Base-by-base conservation (phyloP, 2,888 invertebrate genomes). In the Caenorhabditis panamensis region DNA sequence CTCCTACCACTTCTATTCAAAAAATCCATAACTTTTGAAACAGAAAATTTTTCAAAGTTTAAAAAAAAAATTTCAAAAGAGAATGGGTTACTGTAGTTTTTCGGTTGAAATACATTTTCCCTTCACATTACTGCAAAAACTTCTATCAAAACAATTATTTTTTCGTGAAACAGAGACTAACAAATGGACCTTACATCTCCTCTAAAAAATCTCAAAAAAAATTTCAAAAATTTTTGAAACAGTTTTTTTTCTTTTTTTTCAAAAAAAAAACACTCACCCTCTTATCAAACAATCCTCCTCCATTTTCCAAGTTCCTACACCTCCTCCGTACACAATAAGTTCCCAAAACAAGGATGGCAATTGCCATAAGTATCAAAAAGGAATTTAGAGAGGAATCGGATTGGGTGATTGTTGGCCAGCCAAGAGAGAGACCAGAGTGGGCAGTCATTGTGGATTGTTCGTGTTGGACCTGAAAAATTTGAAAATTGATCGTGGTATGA, bases 381-480 rank as follows among this genome's bases (percentile, higher is more conserved):
- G 73, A 67, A 37, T 73, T 72, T 54, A 61, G 61, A 44, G 67
- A 62, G 28, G 67, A 26, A 36, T 79, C 72, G 1, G 63, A 37
- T 37, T 68, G 67, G 4, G 56, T 16, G 9, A 71, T 24, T 0
- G 63, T 41, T 6, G 73, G 64, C 73, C 69, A 69, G 9, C 62
- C 37, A 8, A 75, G 26, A 2, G 58, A 44, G 16, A 72, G 11
- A 8, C 28, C 31, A n/a, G 47, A 26, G 3, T 24, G 24, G 8
- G n/a, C 26, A 6, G 61, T 28, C 54, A 41, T 24, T 13, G 44
- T 59, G 16, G 54, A 31, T 37, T 68, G 71, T 63, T 84, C 84
- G n/a, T 80, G 73, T 72, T 82, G 81, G 18, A 84, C 67, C 84
- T 84, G 62, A 20, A 82, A 81, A 37, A 9, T 49, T n/a, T n/a